These are phyloP conservation scores for Sarcophaga bullata DNA, from an alignment of 1,140 invertebrate species.

Conservation along the genomic window DNA sequence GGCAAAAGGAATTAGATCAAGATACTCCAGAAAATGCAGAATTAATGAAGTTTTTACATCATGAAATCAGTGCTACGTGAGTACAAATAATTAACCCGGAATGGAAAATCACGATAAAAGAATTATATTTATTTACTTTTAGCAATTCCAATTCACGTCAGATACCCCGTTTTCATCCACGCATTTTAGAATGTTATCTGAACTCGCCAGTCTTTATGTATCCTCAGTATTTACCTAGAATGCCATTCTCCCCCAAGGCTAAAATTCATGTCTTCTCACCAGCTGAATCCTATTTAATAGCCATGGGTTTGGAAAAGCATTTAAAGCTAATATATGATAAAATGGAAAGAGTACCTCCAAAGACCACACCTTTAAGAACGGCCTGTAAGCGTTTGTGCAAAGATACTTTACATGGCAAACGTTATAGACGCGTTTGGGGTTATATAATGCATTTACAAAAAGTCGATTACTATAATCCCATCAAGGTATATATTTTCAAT, in stretches of 20 bases:
- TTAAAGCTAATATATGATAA: conserved; percentile 42
- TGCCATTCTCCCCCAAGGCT: conserved; percentile 64
- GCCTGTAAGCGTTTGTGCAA: conserved; percentile 54
- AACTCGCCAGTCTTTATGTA: conserved; percentile 72
- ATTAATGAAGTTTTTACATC: conserved; percentile 59
- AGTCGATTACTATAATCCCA: conserved; percentile 54
- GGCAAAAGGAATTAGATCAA: conserved; percentile 68
- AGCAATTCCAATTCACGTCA: conserved; percentile 55
- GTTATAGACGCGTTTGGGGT: conserved; percentile 48
- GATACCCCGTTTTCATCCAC: conserved; percentile 55
- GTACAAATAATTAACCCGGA: no score
- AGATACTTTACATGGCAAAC: conserved; percentile 54
- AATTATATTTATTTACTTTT: not conserved
- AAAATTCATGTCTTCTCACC: conserved; percentile 49
- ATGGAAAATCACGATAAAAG: no score
- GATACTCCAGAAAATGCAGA: conserved; percentile 66
- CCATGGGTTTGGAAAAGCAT: conserved; percentile 60
- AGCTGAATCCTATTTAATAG: conserved; percentile 56
- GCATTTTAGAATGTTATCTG: conserved; percentile 59
- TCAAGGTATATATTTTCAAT: conserved; percentile 47
- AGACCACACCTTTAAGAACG: conserved; percentile 48
- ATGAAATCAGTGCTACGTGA: conserved; percentile 56
- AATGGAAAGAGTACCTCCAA: conserved; percentile 45
- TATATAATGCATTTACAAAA: conserved; percentile 51
- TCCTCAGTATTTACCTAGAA: conserved; percentile 69